These are phyloP conservation scores for Peromyscus melanophrys DNA, from an alignment of 2,797 vertebrate genomes.

Conservation along the genomic window DNA sequence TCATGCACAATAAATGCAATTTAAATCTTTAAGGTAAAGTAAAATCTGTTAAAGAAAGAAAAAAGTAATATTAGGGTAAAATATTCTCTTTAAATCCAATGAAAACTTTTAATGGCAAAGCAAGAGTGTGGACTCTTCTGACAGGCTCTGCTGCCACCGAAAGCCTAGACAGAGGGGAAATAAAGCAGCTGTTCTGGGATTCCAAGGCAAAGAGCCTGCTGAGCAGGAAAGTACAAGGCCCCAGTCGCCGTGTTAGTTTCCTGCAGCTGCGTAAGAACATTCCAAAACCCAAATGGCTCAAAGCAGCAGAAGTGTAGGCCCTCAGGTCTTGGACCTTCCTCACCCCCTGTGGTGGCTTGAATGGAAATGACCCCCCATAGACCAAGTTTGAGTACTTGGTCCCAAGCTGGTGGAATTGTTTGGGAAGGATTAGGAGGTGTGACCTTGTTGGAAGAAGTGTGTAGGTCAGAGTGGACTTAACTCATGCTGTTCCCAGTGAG, in stretches of 20 bases:
- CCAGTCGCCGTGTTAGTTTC: background rate
- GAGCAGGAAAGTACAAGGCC: background rate
- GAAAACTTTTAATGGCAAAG: background rate
- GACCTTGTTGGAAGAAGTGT: background rate
- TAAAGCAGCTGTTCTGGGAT: background rate
- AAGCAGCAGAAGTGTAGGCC: background rate
- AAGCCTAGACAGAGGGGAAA: background rate
- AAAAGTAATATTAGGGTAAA: background rate
- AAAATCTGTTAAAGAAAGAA: background rate
- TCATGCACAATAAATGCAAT: background rate
- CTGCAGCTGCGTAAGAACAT: background rate
- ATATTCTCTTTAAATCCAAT: background rate
- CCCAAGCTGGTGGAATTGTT: background rate
- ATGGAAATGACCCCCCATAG: background rate
- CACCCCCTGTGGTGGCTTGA: background rate
- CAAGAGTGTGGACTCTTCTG: background rate
- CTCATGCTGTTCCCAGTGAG: background rate
- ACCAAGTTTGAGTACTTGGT: background rate
- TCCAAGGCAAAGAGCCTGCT: background rate
- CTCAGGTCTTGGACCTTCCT: background rate
- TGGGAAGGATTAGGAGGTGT: background rate
- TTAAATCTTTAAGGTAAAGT: background rate
- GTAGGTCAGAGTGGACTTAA: background rate
- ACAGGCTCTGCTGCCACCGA: background rate
- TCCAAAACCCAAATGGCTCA: background rate